A percentile compares a stretch with the other conserved stretches of the same genome.
Evolutionary conservation across 2,113 vertebrate species (phyloP).

Genomic region (Morone chrysops): DNA sequence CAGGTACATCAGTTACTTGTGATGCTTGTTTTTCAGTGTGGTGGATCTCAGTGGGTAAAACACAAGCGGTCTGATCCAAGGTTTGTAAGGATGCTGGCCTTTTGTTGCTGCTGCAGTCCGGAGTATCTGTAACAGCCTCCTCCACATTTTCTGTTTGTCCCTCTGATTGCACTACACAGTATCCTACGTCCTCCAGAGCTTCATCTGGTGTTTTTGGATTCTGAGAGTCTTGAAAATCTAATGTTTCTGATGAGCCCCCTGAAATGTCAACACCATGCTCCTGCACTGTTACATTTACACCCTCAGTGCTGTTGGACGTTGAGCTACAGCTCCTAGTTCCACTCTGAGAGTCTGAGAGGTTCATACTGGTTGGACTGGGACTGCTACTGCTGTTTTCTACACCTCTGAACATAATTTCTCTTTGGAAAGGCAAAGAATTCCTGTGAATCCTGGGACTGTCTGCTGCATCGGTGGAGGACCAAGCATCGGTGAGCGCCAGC

Average conservation of each 20-base stretch:
- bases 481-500: slow-evolving; percentile 80
- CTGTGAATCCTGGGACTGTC: slow-evolving; percentile 75
- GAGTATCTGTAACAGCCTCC: neutral
- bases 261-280: slow-evolving; percentile 35
- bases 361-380: slow-evolving; percentile 62
- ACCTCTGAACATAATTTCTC: slow-evolving; percentile 52
- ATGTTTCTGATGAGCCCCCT: slow-evolving; percentile 4
- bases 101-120: neutral
- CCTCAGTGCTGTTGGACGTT: slow-evolving; percentile 53
- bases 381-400: slow-evolving; percentile 57
- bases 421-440: slow-evolving; percentile 73
- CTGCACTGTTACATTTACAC: slow-evolving; percentile 49
- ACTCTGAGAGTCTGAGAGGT: slow-evolving; percentile 52
- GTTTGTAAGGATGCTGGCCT: neutral
- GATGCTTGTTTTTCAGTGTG: slow-evolving; percentile 5
- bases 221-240: slow-evolving; percentile 16
- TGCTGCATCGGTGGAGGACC: slow-evolving; percentile 85
- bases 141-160: neutral
- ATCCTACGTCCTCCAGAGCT: neutral
- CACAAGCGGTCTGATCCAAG: slow-evolving; percentile 2
- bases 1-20: slow-evolving; percentile 5
- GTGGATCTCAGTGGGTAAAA: slow-evolving; percentile 5
- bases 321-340: slow-evolving; percentile 50
- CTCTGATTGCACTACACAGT: neutral
- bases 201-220: neutral